A percentile compares a stretch with the other conserved stretches of the same genome.
Conservation (phyloP, 1,140 invertebrate species). For the Danaus plexippus region DNA sequence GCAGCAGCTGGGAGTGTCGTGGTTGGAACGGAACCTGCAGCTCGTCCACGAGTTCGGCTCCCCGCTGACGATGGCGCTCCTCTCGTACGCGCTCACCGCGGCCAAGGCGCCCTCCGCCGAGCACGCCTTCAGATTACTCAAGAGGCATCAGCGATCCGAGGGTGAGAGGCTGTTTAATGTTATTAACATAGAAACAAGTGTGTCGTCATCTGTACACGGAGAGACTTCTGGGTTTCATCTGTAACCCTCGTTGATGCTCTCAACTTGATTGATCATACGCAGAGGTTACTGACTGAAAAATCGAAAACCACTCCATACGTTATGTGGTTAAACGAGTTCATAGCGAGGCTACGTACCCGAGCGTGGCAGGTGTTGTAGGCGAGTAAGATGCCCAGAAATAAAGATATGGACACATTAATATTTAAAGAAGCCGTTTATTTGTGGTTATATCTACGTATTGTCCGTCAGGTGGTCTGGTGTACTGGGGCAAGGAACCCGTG, state of each 20-base stretch:
- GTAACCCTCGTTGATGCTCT: too few species aligned
- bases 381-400: too few species aligned
- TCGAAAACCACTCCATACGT: too few species aligned
- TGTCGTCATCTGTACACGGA: not conserved
- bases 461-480: constrained; percentile 79
- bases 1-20: constrained; percentile 79
- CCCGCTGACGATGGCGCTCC: constrained; percentile 89
- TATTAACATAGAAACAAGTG: not conserved
- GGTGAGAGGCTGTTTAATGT: constrained; percentile 53
- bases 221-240: too few species aligned
- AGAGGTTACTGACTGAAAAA: too few species aligned
- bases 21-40: constrained; percentile 89
- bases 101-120: constrained; percentile 86
- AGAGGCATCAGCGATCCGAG: constrained; percentile 75
- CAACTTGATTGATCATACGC: too few species aligned
- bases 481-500: constrained; percentile 86
- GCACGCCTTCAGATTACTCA: constrained; percentile 83
- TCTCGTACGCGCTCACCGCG: constrained; percentile 87
- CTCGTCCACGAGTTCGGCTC: constrained; percentile 79
- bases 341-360: too few species aligned
- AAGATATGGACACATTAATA: too few species aligned
- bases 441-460: not conserved
- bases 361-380: too few species aligned
- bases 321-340: too few species aligned
- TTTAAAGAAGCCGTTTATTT: too few species aligned